Evolutionary conservation across 2,888 invertebrate species (phyloP).

Genomic region (Microplitis deprimator): DNA sequence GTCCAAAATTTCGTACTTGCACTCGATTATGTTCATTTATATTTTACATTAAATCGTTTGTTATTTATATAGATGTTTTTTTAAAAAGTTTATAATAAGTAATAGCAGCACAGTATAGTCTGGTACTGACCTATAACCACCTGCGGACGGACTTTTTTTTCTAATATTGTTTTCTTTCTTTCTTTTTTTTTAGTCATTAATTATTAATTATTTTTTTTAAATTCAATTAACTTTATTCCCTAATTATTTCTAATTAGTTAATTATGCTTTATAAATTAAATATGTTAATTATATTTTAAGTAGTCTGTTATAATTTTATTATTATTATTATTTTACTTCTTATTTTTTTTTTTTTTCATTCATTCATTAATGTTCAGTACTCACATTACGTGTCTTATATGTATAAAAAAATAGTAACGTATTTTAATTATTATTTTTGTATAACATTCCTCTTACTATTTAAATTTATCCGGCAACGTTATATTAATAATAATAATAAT

Average conservation of each 20-base stretch:
- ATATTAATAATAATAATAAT: constrained; percentile 43
- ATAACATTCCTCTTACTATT: constrained; percentile 53
- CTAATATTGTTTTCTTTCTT: constrained; percentile 35
- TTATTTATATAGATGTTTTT: constrained; percentile 51
- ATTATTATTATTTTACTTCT: neutral
- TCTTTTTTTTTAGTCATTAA: constrained; percentile 33
- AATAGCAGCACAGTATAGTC: constrained; percentile 71
- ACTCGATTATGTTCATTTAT: constrained; percentile 17
- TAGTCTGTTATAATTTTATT: constrained; percentile 40
- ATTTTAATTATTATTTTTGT: constrained; percentile 49
- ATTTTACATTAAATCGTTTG: constrained; percentile 51
- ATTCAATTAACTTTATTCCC: constrained; percentile 42
- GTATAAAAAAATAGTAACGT: constrained; percentile 68
- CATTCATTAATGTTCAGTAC: constrained; percentile 67
- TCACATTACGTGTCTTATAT: constrained; percentile 62
- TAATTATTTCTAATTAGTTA: constrained; percentile 26
- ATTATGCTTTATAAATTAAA: constrained; percentile 36
- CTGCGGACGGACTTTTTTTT: constrained; percentile 66
- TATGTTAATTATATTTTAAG: constrained; percentile 44
- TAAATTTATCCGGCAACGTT: constrained; percentile 44
- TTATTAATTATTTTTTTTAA: constrained; percentile 43
- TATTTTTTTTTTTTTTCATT: constrained; percentile 43
- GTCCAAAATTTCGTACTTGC: constrained; percentile 44
- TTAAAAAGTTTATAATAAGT: constrained; percentile 58
- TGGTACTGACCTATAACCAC: constrained; percentile 72